Percentiles rank a stretch among this genome's conserved stretches.
These are phyloP conservation scores for Enteromius paludinosus DNA, from an alignment of 2,797 vertebrate species.

Conservation along the genomic window DNA sequence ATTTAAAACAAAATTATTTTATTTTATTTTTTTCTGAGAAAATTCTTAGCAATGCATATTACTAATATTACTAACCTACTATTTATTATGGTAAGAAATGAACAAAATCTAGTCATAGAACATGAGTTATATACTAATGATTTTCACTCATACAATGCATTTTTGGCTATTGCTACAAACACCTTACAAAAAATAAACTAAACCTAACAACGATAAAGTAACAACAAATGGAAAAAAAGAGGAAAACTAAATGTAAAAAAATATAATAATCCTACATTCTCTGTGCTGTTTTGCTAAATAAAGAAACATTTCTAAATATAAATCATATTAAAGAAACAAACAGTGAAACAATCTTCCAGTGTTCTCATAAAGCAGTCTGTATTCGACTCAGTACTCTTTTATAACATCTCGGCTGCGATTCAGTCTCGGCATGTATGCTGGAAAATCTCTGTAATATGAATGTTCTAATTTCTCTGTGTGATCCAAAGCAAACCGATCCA, in stretches of 20 bases:
- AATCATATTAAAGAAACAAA: background rate
- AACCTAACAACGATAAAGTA: background rate
- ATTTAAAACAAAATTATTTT: too few relatives aligned
- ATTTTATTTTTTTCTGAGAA: too few relatives aligned
- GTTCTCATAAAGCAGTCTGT: background rate
- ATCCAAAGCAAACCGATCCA: conserved; percentile 30
- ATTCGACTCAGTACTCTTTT: background rate
- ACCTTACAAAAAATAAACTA: background rate
- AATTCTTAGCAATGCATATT: too few relatives aligned
- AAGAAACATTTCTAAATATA: background rate
- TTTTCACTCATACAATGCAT: background rate
- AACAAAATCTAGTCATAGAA: too few relatives aligned
- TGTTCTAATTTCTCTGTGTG: conserved; percentile 27
- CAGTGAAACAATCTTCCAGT: conserved; percentile 9
- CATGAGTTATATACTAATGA: background rate
- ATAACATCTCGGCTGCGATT: conserved; percentile 16
- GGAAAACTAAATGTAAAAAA: background rate
- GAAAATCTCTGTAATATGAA: conserved; percentile 43
- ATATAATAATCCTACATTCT: background rate
- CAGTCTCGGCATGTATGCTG: conserved; percentile 23
- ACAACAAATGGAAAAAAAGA: too few relatives aligned
- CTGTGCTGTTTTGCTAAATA: background rate
- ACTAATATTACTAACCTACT: too few relatives aligned
- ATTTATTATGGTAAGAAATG: too few relatives aligned
- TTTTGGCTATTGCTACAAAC: background rate